Evolutionary conservation across 2,113 vertebrate genomes (phyloP).

Genomic region (Ariopsis seemanni): DNA sequence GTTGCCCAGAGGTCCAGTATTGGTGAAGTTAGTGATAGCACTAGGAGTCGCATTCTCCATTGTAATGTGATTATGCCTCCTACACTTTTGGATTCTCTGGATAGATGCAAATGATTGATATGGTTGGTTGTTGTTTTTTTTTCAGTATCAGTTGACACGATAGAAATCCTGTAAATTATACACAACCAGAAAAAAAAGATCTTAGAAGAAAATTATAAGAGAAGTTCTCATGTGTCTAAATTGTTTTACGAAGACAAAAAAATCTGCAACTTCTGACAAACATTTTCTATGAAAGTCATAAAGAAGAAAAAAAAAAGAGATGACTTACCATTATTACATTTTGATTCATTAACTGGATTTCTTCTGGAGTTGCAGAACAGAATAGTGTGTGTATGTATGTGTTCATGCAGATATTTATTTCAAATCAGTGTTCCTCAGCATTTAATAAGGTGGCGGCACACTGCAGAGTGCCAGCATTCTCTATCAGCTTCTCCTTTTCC

Average conservation of each 20-base stretch:
- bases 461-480: conserved; percentile 50
- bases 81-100: not conserved
- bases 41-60: conserved; percentile 41
- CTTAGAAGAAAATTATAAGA: too few species aligned
- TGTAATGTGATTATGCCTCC: not conserved
- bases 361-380: not conserved
- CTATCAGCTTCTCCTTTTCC: conserved; percentile 37
- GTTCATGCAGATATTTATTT: conserved; percentile 2
- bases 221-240: not conserved
- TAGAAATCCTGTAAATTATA: conserved; percentile 19
- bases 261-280: not conserved
- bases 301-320: not conserved
- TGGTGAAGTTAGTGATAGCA: conserved; percentile 31
- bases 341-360: not conserved
- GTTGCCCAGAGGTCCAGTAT: conserved; percentile 18
- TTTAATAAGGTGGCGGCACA: conserved; percentile 34
- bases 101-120: not conserved
- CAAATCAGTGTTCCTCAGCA: conserved; percentile 9
- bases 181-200: not conserved
- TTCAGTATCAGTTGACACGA: not conserved
- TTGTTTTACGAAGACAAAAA: not conserved
- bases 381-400: not conserved
- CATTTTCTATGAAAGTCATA: not conserved
- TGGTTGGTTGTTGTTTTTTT: not conserved
- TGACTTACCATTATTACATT: conserved; percentile 39